Conservation (phyloP, 2,797 vertebrate species). For the Halcyon chelicuti region DNA sequence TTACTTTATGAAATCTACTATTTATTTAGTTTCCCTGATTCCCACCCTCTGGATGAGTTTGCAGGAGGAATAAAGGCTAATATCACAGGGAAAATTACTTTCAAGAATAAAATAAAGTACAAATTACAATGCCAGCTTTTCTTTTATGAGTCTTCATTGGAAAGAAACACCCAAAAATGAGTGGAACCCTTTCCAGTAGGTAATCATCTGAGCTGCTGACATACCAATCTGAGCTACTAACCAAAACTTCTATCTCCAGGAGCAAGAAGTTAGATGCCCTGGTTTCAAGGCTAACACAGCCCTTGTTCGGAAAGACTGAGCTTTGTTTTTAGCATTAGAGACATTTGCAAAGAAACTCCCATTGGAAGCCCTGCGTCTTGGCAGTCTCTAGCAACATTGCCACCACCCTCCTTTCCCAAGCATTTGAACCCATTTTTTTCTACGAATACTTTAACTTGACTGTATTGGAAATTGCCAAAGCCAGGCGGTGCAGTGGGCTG, state of each 20-base stretch:
- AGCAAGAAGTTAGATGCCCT: neutral
- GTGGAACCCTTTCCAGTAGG: neutral
- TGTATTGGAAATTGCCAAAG: neutral
- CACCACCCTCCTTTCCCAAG: neutral
- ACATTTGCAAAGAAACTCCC: neutral
- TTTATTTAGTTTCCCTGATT: constrained; percentile 57
- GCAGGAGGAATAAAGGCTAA: constrained; percentile 9
- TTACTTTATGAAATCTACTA: constrained; percentile 65
- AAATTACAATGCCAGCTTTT: neutral
- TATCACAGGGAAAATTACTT: constrained; percentile 53
- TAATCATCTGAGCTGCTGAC: neutral
- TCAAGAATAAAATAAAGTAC: neutral
- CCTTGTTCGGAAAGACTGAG: neutral
- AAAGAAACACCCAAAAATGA: neutral
- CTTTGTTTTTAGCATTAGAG: neutral
- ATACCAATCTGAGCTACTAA: neutral
- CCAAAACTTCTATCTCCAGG: neutral
- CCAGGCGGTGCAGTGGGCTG: accelerated
- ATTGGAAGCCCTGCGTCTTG: neutral
- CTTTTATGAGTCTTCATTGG: neutral
- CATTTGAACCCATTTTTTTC: neutral
- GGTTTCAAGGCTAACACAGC: neutral
- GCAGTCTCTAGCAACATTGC: accelerated
- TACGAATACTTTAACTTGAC: neutral
- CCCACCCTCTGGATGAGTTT: neutral